phyloP scores from a whole-genome alignment of 92 coral and sea anemone genomes.

The Phymanthus crucifer region DNA sequence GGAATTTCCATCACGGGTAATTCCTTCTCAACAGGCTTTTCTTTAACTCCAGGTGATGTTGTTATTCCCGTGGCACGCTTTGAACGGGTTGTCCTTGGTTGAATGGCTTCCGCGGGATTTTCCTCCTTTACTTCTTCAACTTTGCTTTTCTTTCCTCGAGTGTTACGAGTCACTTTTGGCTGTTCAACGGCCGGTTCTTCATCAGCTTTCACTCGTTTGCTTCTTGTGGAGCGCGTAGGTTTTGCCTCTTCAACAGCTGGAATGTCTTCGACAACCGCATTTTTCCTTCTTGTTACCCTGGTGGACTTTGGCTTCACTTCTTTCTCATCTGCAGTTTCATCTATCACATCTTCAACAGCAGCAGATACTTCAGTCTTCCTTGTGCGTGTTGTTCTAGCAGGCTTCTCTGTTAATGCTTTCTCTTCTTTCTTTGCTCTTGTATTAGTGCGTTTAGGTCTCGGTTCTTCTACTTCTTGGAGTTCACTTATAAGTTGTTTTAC shows the following conservation, averaged over 20 bases:
- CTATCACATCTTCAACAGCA: conserved; percentile 20
- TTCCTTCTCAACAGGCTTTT: not conserved
- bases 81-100: not conserved
- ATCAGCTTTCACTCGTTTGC: not conserved
- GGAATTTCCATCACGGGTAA: not conserved
- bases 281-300: not conserved
- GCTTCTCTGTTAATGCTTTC: conserved; percentile 5
- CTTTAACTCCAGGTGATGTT: not conserved
- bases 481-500: conserved; percentile 13
- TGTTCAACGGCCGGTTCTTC: conserved; percentile 14
- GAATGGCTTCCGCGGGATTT: not conserved
- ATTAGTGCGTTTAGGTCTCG: conserved; percentile 20
- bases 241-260: not conserved
- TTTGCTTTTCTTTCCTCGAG: conserved; percentile 14
- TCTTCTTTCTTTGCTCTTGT: conserved; percentile 30
- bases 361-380: not conserved
- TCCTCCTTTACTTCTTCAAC: conserved; percentile 1
- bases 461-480: not conserved
- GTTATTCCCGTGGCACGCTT: not conserved
- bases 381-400: not conserved
- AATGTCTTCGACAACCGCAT: not conserved
- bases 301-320: not conserved
- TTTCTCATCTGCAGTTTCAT: conserved; percentile 9
- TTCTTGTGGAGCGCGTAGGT: conserved; percentile 1
- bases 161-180: conserved; percentile 28